phyloP scores from a whole-genome alignment of 1,140 invertebrate genomes.

The Anastrepha ludens region DNA sequence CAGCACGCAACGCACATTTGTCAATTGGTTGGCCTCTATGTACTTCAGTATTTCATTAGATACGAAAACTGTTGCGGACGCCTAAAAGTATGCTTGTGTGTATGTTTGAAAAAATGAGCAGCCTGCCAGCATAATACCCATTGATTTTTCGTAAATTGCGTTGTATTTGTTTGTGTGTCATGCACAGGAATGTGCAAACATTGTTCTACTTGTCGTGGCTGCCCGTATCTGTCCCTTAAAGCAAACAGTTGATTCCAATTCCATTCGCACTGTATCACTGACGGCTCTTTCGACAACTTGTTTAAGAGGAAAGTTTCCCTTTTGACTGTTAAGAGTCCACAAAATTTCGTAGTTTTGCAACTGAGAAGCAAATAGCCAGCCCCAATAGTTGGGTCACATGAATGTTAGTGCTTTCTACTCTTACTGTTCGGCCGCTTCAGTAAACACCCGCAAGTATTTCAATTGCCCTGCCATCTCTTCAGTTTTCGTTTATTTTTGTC shows the following conservation, averaged over 20 bases:
- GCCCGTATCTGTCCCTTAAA: neutral
- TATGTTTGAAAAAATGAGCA: no score
- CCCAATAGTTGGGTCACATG: neutral
- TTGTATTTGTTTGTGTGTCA: neutral
- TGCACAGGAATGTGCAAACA: neutral
- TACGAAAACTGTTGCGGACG: neutral
- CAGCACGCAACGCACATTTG: neutral
- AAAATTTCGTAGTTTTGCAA: neutral
- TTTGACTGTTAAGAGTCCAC: neutral
- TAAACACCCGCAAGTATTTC: neutral
- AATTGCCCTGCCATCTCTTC: neutral
- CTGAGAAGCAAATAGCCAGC: neutral
- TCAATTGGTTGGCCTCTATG: neutral
- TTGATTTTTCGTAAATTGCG: neutral
- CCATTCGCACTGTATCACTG: constrained; percentile 2
- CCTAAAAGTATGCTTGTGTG: neutral
- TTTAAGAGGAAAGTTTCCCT: neutral
- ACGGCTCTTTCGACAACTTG: neutral
- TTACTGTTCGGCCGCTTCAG: neutral
- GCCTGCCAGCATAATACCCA: neutral
- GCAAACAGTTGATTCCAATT: neutral
- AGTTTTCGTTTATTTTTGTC: neutral
- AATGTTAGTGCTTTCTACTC: no score
- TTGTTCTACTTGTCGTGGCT: neutral
- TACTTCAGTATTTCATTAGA: neutral